Base-by-base conservation (phyloP, 2,797 vertebrate genomes). In the Sebastiscus albofasciatus region DNA sequence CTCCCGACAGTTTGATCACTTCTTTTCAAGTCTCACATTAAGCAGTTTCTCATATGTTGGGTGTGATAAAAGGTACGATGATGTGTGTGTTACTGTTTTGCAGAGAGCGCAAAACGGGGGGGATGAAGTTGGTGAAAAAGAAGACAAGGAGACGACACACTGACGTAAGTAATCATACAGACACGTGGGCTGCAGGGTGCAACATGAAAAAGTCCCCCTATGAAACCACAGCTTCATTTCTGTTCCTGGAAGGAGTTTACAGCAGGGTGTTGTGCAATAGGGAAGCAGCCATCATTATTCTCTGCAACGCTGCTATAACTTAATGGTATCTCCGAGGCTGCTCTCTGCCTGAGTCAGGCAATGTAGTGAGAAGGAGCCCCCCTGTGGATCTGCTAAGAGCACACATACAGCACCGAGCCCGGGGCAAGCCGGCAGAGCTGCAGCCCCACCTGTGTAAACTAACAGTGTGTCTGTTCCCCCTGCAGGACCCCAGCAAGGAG, bases 401-500 rank as follows among this genome's bases (percentile, higher is more conserved):
- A 49, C 42, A 56, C 83, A 87, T 49, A 29, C 76, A 81, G 60
- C 77, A 14, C 0, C 0, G 1, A 69, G 65, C 46, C n/a, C 3
- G 4, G 20, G 34, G 29, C 42, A 7, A 36, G 4, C 16, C 34
- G 1, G 56, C 80, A 36, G 58, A 67, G 77, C 52, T 34, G 56
- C 75, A 29, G 46, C 36, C 62, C 70, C 80, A 80, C 69, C 88
- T 85, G 67, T 81, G 72, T 86, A 77, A 86, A 88, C 83, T 84
- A 71, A 87, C 56, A 14, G 56, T 49, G 79, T 20, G 12, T 86
- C 26, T 81, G 67, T 34, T 84, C 59, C 75, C 72, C 77, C 85
- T 88, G 61, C 93, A 99, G 98, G 98, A 99, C 89, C 98, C 98
- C 31, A 98, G 97, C 77, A 98, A 98, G 90, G 98, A 99, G 90